Evolutionary conservation across 2,888 invertebrate genomes (phyloP).

Genomic region (Anorthoa munda): DNA sequence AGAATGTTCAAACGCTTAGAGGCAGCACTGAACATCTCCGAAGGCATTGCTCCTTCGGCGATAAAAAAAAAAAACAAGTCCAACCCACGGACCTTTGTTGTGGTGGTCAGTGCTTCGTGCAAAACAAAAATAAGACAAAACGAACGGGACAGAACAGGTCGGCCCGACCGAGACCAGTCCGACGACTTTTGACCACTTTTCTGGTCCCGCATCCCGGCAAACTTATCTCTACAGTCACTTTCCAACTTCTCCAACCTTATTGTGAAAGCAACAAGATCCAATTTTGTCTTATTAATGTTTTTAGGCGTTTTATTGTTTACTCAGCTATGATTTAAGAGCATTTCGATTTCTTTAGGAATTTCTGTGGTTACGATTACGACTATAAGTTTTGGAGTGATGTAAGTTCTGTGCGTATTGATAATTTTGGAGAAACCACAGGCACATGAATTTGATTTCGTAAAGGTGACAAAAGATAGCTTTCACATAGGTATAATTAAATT

Average conservation of each 20-base stretch:
- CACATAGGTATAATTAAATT: neutral
- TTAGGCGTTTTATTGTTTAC: constrained; percentile 44
- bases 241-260: constrained; percentile 64
- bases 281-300: constrained; percentile 40
- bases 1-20: constrained; percentile 66
- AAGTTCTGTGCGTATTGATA: constrained; percentile 41
- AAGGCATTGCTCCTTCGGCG: constrained; percentile 78
- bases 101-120: constrained; percentile 90
- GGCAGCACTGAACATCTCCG: constrained; percentile 66
- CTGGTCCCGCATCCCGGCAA: constrained; percentile 75
- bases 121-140: constrained; percentile 89
- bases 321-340: constrained; percentile 86
- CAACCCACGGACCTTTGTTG: constrained; percentile 88
- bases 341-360: constrained; percentile 91
- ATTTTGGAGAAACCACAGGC: constrained; percentile 41
- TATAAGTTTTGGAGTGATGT: constrained; percentile 68
- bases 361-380: constrained; percentile 72
- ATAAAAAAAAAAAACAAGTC: constrained; percentile 77
- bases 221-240: constrained; percentile 55
- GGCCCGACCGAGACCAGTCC: constrained; percentile 82
- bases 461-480: constrained; percentile 1
- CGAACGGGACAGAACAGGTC: constrained; percentile 84
- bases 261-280: constrained; percentile 56
- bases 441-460: constrained; percentile 33
- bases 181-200: constrained; percentile 83